phyloP scores from a whole-genome alignment of 2,888 invertebrate species.

The Aleiodes alternator region DNA sequence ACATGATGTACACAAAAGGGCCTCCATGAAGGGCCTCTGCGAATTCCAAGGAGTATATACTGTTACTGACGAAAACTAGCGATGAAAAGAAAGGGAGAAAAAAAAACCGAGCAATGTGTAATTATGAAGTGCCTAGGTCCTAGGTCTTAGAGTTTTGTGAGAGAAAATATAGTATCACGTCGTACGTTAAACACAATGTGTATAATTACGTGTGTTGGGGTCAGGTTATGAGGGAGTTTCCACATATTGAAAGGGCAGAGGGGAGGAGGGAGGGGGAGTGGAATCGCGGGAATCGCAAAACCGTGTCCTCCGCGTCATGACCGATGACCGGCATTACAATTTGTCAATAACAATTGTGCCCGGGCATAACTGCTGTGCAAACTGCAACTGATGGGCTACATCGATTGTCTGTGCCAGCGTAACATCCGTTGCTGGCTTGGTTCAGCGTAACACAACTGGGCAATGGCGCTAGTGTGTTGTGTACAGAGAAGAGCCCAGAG shows the following conservation, averaged over 20 bases:
- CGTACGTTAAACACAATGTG: conserved; percentile 15
- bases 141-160: not conserved
- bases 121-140: not conserved
- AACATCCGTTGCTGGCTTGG: conserved; percentile 36
- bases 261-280: not conserved
- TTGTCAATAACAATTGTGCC: conserved; percentile 73
- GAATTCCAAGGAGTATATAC: not conserved
- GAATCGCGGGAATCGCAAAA: conserved; percentile 33
- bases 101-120: not conserved
- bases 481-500: too few relatives aligned
- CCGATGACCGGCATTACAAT: conserved; percentile 72
- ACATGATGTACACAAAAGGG: conserved; percentile 12
- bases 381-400: conserved; percentile 71
- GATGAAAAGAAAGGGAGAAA: not conserved
- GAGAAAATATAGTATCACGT: not conserved
- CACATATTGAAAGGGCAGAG: conserved; percentile 21
- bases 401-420: conserved; percentile 61
- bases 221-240: conserved; percentile 7
- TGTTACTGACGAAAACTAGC: not conserved
- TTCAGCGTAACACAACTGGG: conserved; percentile 23
- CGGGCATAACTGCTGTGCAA: conserved; percentile 65
- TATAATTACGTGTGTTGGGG: conserved; percentile 7
- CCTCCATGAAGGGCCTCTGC: not conserved
- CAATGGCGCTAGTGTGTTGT: conserved; percentile 25
- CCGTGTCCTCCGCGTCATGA: conserved; percentile 59